Percentiles rank a stretch among this genome's conserved stretches.
These are phyloP conservation scores for Eupithecia exiguata DNA, from an alignment of 2,888 invertebrate genomes.

Conservation along the genomic window DNA sequence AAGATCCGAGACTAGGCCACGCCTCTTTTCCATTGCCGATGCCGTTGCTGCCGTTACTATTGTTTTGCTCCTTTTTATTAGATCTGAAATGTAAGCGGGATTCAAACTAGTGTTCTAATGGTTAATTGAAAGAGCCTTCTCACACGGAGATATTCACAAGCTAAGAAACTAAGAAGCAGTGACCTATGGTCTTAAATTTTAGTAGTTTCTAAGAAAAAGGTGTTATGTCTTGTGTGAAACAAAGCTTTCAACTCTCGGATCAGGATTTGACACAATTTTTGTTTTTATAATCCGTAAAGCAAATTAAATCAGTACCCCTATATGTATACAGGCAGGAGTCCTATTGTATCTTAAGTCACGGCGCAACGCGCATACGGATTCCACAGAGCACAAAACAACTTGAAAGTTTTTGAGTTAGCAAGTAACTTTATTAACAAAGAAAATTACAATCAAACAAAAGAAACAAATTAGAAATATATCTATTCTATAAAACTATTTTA, in stretches of 20 bases:
- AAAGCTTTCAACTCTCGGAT: neutral
- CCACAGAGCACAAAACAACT: neutral
- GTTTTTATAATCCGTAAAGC: neutral
- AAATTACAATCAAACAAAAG: too few species aligned
- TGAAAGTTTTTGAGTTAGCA: neutral
- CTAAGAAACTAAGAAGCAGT: neutral
- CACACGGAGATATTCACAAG: slow-evolving; percentile 3
- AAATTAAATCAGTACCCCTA: too few species aligned
- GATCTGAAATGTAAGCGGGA: slow-evolving; percentile 59
- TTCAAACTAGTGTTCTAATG: neutral
- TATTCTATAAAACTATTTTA: too few species aligned
- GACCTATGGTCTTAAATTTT: neutral
- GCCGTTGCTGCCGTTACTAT: slow-evolving; percentile 53
- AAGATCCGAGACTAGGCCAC: slow-evolving; percentile 87
- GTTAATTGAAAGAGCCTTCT: neutral
- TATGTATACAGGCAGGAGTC: too few species aligned
- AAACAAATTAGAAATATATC: too few species aligned
- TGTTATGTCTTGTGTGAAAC: neutral
- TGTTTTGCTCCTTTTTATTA: slow-evolving; percentile 66
- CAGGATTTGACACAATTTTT: neutral
- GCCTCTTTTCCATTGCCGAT: slow-evolving; percentile 85
- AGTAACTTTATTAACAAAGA: too few species aligned
- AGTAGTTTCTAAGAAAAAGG: neutral
- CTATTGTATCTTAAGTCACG: too few species aligned
- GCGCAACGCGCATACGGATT: neutral